These are phyloP conservation scores for Balearica regulorum DNA, from an alignment of 2,797 vertebrate species.

Conservation along the genomic window DNA sequence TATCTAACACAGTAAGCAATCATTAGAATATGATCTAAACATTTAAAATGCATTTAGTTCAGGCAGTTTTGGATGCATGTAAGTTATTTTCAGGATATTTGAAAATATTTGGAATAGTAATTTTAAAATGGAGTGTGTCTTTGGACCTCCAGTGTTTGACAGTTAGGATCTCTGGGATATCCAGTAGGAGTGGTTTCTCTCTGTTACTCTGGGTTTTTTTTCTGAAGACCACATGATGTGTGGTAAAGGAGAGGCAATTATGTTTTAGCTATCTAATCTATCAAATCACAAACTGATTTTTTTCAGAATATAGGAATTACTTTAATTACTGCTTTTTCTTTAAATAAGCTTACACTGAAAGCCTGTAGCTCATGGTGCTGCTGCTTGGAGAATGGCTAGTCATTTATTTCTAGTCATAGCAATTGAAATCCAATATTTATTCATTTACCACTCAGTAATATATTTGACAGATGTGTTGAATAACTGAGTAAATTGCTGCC, in stretches of 20 bases:
- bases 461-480: slow-evolving; percentile 57
- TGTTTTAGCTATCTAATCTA: not conserved
- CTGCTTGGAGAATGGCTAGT: not conserved
- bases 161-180: not conserved
- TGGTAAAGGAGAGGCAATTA: not conserved
- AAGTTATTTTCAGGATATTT: not conserved
- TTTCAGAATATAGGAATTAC: not conserved
- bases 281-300: not conserved
- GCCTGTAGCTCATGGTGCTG: not conserved
- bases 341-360: not conserved
- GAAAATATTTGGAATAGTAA: not conserved
- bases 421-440: slow-evolving; percentile 65
- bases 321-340: slow-evolving; percentile 8
- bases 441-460: slow-evolving; percentile 51
- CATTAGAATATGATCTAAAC: not conserved
- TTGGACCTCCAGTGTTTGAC: not conserved
- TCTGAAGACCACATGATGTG: not conserved
- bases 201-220: not conserved
- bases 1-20: not conserved
- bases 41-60: not conserved
- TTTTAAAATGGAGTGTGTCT: not conserved
- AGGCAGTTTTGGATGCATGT: not conserved
- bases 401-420: slow-evolving; percentile 50
- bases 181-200: not conserved
- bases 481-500: slow-evolving; percentile 42